Conservation (phyloP, 2,113 vertebrate genomes). For the Xenopus tropicalis region UCB_Xtro_10.0 CM004450.2:107659001-107659500, state of each 20-base stretch:
- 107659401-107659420: no score
- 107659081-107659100: constrained; percentile 45
- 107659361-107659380: no score
- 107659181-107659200: not conserved
- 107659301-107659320: no score
- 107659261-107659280: no score
- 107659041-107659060: constrained; percentile 58
- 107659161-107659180: not conserved
- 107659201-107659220: not conserved
- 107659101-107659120: not conserved
- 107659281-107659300: no score
- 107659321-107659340: no score
- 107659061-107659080: not conserved
- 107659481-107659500: no score
- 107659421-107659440: no score
- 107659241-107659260: not conserved
- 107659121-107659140: not conserved
- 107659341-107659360: no score
- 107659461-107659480: no score
- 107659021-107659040: constrained; percentile 73
- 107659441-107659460: no score
- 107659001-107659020: constrained; percentile 84
- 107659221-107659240: not conserved
- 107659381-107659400: no score
- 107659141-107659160: not conserved